Percentiles rank a stretch among this genome's conserved stretches.
Evolutionary conservation across 2,113 vertebrate species (phyloP).

Genomic region (Oceanodroma tethys): DNA sequence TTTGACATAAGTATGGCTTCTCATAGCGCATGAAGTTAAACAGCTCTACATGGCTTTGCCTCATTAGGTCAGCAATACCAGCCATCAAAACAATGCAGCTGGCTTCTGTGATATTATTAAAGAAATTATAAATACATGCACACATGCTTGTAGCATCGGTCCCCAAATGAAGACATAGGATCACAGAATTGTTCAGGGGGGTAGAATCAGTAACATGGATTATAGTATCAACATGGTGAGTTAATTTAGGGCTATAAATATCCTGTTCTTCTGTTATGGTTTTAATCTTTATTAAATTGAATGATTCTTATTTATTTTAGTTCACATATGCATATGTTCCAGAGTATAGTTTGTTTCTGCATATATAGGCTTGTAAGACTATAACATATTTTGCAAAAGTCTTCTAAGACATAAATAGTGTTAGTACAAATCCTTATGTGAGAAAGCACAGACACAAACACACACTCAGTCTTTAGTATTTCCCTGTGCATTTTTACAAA

Average conservation of each 20-base stretch:
- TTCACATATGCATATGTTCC: background rate
- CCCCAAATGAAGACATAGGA: background rate
- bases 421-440: background rate
- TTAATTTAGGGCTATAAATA: conserved; percentile 40
- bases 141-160: background rate
- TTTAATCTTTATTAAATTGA: conserved; percentile 23
- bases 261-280: background rate
- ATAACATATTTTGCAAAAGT: background rate
- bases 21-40: background rate
- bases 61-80: conserved; percentile 23
- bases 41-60: background rate
- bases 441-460: background rate
- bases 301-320: background rate
- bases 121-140: background rate
- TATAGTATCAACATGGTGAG: background rate
- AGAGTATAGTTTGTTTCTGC: background rate
- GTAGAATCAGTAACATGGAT: background rate
- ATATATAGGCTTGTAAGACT: background rate
- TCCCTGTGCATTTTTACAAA: background rate
- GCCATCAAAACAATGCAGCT: background rate
- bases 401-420: background rate
- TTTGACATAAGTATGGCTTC: background rate
- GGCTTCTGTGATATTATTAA: background rate
- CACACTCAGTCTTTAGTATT: background rate
- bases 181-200: background rate